Evolutionary conservation across 2,113 vertebrate genomes (phyloP).

Genomic region (Eidolon helvum): DNA sequence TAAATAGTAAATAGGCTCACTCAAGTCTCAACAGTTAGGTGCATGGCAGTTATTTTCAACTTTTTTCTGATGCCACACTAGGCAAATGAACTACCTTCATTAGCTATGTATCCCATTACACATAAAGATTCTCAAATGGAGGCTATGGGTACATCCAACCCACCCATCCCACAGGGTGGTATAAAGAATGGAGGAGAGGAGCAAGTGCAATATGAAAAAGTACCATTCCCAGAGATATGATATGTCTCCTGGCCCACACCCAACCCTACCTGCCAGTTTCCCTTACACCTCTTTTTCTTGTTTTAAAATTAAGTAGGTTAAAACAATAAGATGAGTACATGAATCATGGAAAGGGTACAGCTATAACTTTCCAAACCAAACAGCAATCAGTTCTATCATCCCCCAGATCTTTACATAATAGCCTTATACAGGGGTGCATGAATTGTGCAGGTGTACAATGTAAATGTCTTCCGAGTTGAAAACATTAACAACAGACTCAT

Average conservation of each 20-base stretch:
- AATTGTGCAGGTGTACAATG: background rate
- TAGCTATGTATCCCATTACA: background rate
- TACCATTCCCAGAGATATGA: no score
- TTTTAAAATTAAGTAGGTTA: background rate
- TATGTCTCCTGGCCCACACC: background rate
- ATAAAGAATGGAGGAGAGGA: background rate
- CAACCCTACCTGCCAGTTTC: background rate
- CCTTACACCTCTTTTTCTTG: background rate
- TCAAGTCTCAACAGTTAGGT: background rate
- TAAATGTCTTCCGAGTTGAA: background rate
- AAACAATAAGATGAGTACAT: background rate
- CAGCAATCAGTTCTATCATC: background rate
- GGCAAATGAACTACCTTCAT: background rate
- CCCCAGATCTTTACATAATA: background rate
- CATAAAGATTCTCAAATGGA: background rate
- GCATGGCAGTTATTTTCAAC: background rate
- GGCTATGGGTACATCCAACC: background rate
- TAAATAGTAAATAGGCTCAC: background rate
- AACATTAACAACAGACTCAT: background rate
- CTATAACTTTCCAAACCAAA: background rate
- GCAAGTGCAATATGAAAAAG: background rate
- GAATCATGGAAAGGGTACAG: background rate
- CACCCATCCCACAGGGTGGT: background rate
- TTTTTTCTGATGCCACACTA: background rate
- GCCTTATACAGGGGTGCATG: background rate